phyloP scores from a whole-genome alignment of 92 coral and sea anemone genomes.

The Umimayanthus chanpuru region DNA sequence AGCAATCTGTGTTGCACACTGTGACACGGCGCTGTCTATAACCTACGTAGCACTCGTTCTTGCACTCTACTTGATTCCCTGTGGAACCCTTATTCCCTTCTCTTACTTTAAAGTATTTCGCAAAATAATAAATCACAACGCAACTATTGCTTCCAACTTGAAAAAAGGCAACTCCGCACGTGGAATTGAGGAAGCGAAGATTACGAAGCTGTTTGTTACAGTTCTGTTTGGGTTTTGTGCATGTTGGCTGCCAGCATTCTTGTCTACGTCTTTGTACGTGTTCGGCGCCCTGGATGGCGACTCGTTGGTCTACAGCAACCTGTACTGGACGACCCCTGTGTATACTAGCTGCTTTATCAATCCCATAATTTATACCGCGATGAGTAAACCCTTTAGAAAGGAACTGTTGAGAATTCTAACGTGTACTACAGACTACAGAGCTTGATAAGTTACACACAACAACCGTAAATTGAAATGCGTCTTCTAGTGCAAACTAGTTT shows the following conservation, averaged over 20 bases:
- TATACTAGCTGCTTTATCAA: slow-evolving; percentile 20
- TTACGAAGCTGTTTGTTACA: slow-evolving; percentile 7
- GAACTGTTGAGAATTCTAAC: slow-evolving; percentile 14
- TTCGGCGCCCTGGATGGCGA: neutral
- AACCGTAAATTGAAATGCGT: too few species aligned
- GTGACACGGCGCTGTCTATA: neutral
- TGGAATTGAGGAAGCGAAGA: slow-evolving; percentile 28
- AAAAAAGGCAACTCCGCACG: neutral
- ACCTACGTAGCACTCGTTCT: neutral
- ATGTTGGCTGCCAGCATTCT: slow-evolving; percentile 29
- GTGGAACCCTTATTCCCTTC: slow-evolving; percentile 6
- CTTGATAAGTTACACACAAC: too few species aligned
- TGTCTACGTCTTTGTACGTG: slow-evolving; percentile 14
- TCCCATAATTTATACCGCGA: slow-evolving; percentile 25
- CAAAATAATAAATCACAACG: slow-evolving; percentile 6
- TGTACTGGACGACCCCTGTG: slow-evolving; percentile 19
- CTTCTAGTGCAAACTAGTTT: too few species aligned
- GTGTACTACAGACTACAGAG: neutral
- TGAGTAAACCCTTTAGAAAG: slow-evolving; percentile 19
- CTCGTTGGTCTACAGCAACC: slow-evolving; percentile 10
- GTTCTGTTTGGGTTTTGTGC: slow-evolving; percentile 13
- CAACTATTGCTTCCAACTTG: neutral
- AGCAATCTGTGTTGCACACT: slow-evolving; percentile 32
- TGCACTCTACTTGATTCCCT: slow-evolving; percentile 8
- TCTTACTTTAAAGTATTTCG: slow-evolving; percentile 20